Percentiles rank a stretch among this genome's conserved stretches.
These are phyloP conservation scores for Acromyrmex heyeri DNA, from an alignment of 1,140 invertebrate species.

Conservation along the genomic window DNA sequence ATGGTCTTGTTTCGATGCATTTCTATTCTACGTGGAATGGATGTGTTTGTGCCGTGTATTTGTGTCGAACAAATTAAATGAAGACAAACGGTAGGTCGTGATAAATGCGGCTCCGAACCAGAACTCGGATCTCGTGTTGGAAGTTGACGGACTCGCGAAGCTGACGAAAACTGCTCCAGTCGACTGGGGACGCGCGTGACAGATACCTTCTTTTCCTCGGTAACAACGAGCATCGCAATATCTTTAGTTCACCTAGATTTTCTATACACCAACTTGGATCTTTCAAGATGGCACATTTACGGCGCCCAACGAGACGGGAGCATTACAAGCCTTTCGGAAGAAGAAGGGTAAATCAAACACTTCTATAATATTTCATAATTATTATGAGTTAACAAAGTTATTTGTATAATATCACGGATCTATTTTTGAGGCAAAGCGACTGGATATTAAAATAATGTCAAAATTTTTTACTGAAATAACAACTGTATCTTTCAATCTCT, in stretches of 20 bases:
- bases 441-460: slow-evolving; percentile 44
- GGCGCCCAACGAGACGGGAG: slow-evolving; percentile 81
- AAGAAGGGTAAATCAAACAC: slow-evolving; percentile 82
- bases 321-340: slow-evolving; percentile 85
- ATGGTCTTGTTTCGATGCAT: slow-evolving; percentile 14
- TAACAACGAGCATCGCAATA: slow-evolving; percentile 14
- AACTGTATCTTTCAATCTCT: slow-evolving; percentile 65
- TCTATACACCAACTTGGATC: not conserved
- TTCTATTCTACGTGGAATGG: not conserved
- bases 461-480: slow-evolving; percentile 72
- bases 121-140: slow-evolving; percentile 70
- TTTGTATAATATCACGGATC: slow-evolving; percentile 1
- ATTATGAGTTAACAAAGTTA: not conserved
- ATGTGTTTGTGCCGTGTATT: slow-evolving; percentile 9
- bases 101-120: slow-evolving; percentile 78
- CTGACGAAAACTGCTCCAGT: slow-evolving; percentile 78
- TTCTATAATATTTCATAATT: not conserved
- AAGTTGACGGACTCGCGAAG: slow-evolving; percentile 78
- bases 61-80: slow-evolving; percentile 36
- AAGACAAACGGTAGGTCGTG: slow-evolving; percentile 52
- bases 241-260: slow-evolving; percentile 12
- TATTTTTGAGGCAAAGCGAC: slow-evolving; percentile 64
- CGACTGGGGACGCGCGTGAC: slow-evolving; percentile 52
- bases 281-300: slow-evolving; percentile 82
- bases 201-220: slow-evolving; percentile 11